phyloP scores from a whole-genome alignment of 1,140 invertebrate genomes.

The Archegozetes longisetosus region DNA sequence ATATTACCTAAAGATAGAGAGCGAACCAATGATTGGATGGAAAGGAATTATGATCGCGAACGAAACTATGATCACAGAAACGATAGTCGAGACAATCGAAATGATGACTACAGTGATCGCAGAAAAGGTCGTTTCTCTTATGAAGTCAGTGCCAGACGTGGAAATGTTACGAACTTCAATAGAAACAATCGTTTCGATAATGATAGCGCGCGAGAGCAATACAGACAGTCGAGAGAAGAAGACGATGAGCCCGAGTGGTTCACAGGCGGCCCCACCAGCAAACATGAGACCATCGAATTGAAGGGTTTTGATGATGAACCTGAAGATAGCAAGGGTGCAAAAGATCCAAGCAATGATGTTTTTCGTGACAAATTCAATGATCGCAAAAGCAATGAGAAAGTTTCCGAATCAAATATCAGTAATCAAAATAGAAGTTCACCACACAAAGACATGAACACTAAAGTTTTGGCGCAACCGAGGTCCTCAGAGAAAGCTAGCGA shows the following conservation, averaged over 20 bases:
- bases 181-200: neutral
- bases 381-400: neutral
- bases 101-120: neutral
- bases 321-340: neutral
- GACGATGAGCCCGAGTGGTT: constrained; percentile 41
- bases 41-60: neutral
- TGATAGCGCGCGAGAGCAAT: neutral
- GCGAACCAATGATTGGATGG: neutral
- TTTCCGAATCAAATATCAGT: too few species aligned
- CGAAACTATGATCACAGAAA: neutral
- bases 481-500: neutral
- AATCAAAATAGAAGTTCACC: neutral
- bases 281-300: constrained; percentile 76
- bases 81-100: neutral
- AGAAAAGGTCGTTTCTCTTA: too few species aligned
- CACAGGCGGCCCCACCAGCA: constrained; percentile 72
- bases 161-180: neutral
- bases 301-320: constrained; percentile 48
- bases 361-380: neutral
- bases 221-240: constrained; percentile 15
- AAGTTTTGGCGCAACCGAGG: neutral
- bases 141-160: neutral
- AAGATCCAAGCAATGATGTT: neutral
- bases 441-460: neutral
- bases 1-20: neutral